Percentiles rank a stretch among this genome's conserved stretches.
phyloP scores from a whole-genome alignment of 2,797 vertebrate species.

The Setipinna tenuifilis region DNA sequence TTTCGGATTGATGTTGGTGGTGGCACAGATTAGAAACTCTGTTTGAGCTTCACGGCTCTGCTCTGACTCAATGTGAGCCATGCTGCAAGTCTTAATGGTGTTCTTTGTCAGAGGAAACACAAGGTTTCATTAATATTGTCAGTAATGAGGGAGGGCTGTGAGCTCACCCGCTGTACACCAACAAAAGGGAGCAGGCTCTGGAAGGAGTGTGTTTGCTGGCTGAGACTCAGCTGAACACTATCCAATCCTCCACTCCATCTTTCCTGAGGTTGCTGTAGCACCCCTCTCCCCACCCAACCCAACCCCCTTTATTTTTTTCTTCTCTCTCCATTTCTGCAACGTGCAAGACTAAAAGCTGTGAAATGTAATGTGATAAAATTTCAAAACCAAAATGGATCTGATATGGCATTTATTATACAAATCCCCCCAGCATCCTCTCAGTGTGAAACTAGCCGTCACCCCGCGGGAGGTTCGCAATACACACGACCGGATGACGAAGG shows the following conservation, averaged over 20 bases:
- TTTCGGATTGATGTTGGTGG: neutral
- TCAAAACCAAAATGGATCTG: neutral
- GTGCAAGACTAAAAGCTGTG: conserved; percentile 24
- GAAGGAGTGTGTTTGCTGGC: neutral
- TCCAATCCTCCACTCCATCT: neutral
- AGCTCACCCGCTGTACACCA: neutral
- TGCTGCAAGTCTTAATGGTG: neutral
- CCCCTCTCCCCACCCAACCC: too few relatives aligned
- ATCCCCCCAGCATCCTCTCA: neutral
- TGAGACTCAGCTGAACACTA: neutral
- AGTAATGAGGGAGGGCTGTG: neutral
- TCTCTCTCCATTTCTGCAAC: neutral
- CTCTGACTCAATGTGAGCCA: neutral
- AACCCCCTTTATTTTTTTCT: too few relatives aligned
- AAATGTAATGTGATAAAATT: conserved; percentile 3
- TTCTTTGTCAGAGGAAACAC: conserved; percentile 20
- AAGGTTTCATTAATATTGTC: conserved; percentile 23
- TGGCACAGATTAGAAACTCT: conserved; percentile 16
- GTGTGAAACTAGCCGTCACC: neutral
- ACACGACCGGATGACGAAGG: neutral
- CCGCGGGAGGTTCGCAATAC: neutral
- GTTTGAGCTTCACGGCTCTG: neutral
- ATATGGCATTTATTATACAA: conserved; percentile 20
- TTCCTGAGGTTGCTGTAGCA: neutral
- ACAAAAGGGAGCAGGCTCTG: neutral